Percentiles rank a stretch among this genome's conserved stretches.
Conservation (phyloP, 2,113 vertebrate species). For the Neomonachus schauinslandi region DNA sequence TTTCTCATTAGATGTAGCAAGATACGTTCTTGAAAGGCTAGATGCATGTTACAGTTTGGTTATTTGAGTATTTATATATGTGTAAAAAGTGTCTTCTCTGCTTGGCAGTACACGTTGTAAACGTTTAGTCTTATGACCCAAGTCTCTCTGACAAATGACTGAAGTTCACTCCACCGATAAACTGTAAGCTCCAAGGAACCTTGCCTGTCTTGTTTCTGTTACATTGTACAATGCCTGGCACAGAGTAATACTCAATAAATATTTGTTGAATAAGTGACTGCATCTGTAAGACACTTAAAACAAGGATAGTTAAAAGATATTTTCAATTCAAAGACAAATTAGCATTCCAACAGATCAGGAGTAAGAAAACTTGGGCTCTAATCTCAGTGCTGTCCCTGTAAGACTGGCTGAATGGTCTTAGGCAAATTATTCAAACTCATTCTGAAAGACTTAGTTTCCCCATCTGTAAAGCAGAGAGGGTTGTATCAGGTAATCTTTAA, state of each 20-base stretch:
- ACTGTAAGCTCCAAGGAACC: not conserved
- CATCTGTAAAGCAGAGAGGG: not conserved
- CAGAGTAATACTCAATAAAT: not conserved
- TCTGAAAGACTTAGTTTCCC: not conserved
- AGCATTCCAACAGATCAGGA: not conserved
- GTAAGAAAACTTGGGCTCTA: not conserved
- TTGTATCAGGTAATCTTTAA: not conserved
- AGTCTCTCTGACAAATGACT: not conserved
- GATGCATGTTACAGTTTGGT: not conserved
- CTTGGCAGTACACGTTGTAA: not conserved
- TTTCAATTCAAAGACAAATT: conserved; percentile 8
- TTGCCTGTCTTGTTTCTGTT: not conserved
- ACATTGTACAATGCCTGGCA: not conserved
- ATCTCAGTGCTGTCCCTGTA: not conserved
- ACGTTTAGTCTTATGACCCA: not conserved
- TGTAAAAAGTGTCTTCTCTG: not conserved
- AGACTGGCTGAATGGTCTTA: not conserved
- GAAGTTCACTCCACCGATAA: not conserved
- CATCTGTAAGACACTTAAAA: conserved; percentile 38
- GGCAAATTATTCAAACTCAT: not conserved
- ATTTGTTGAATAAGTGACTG: not conserved
- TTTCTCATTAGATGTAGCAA: not conserved
- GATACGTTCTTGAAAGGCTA: not conserved
- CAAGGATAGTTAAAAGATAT: not conserved
- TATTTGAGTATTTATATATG: not conserved